phyloP scores from a whole-genome alignment of 1,140 invertebrate species.

The Stegodyphus mimosarum region DNA sequence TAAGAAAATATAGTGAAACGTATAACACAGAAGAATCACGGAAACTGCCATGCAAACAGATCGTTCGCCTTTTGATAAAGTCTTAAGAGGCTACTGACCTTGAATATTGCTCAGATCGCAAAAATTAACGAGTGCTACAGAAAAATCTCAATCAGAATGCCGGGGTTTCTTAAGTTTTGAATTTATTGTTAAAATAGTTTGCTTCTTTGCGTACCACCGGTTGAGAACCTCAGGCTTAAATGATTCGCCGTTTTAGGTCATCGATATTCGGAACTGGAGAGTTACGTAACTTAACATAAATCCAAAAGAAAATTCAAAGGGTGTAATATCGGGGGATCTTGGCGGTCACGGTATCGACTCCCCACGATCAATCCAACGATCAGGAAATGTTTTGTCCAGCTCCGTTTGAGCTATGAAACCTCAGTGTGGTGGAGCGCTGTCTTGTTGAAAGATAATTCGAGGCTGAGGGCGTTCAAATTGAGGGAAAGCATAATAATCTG shows the following conservation, averaged over 20 bases:
- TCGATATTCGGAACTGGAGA: background rate
- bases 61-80: too few species aligned
- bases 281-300: slow-evolving; percentile 53
- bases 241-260: background rate
- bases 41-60: too few species aligned
- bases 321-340: slow-evolving; percentile 56
- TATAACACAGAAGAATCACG: too few species aligned
- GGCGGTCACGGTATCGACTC: slow-evolving; percentile 55
- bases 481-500: background rate
- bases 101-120: too few species aligned
- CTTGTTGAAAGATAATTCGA: background rate
- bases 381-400: background rate
- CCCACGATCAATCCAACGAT: background rate
- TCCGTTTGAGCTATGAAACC: background rate
- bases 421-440: background rate
- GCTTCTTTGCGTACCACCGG: too few species aligned
- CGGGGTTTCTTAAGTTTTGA: too few species aligned
- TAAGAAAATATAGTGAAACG: too few species aligned
- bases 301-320: slow-evolving; percentile 61
- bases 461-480: background rate
- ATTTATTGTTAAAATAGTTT: too few species aligned
- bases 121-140: too few species aligned
- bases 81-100: too few species aligned
- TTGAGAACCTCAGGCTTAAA: too few species aligned
- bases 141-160: too few species aligned